Conservation (phyloP, 2,797 vertebrate species). For the Acropternis orthonyx region DNA sequence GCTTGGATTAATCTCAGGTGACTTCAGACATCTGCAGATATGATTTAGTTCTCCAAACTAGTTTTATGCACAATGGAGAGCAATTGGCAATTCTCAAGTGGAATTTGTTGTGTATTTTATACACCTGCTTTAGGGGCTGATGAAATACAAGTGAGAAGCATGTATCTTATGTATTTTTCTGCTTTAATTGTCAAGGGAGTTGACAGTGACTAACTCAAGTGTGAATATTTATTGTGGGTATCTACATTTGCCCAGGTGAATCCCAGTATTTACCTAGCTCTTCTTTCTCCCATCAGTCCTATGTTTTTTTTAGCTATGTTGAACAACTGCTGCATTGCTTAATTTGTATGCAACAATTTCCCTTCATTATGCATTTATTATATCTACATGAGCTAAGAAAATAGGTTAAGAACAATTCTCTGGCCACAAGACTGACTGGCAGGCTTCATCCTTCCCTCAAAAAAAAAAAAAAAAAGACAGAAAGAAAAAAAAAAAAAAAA, state of each 20-base stretch:
- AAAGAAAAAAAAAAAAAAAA: too few relatives aligned
- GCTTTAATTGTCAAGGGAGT: neutral
- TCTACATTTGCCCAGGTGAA: neutral
- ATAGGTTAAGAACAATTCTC: neutral
- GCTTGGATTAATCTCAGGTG: neutral
- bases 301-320: neutral
- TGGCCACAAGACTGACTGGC: neutral
- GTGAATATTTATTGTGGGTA: neutral
- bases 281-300: neutral
- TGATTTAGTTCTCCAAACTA: neutral
- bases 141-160: neutral
- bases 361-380: neutral
- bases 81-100: neutral
- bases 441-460: neutral
- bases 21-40: neutral
- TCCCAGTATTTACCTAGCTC: neutral
- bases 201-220: neutral
- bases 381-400: neutral
- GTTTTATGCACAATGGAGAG: neutral
- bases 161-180: neutral
- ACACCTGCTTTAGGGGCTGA: neutral
- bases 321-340: neutral
- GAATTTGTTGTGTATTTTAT: neutral
- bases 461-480: neutral
- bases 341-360: neutral